Conservation (phyloP, 2,797 vertebrate species). For the Enteromius fasciolatus region DNA sequence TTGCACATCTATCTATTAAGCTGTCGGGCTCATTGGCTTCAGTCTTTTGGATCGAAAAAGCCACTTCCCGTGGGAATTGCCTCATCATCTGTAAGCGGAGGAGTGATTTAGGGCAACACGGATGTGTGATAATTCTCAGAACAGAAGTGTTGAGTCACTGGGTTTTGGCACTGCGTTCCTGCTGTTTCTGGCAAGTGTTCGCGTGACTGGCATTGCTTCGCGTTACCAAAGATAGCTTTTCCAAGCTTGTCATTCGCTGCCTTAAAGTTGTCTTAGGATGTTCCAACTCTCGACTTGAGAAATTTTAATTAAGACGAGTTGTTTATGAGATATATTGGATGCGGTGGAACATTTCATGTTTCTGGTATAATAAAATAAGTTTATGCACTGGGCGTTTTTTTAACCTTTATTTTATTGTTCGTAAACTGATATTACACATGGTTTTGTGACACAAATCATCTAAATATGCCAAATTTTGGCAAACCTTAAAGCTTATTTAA, state of each 20-base stretch:
- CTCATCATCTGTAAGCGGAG: neutral
- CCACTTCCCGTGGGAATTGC: constrained; percentile 6
- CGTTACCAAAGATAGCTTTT: constrained; percentile 12
- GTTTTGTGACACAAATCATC: neutral
- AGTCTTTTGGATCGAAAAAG: neutral
- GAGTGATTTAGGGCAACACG: constrained; percentile 7
- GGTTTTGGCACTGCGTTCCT: neutral
- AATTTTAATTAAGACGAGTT: neutral
- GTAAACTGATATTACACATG: neutral
- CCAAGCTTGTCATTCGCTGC: neutral
- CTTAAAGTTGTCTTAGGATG: neutral
- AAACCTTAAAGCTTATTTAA: neutral
- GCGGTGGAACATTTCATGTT: neutral
- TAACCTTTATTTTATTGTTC: neutral
- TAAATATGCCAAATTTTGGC: neutral
- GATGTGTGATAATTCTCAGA: constrained; percentile 37
- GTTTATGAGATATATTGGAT: neutral
- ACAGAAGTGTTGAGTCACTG: constrained; percentile 31
- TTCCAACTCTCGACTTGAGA: neutral
- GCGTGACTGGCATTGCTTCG: neutral
- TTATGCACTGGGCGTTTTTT: neutral
- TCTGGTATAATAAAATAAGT: neutral
- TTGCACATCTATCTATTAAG: constrained; percentile 41
- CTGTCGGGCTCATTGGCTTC: constrained; percentile 22
- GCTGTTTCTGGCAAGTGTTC: constrained; percentile 22